Base-by-base conservation (phyloP, 2,113 vertebrate genomes). In the Numenius arquata region DNA sequence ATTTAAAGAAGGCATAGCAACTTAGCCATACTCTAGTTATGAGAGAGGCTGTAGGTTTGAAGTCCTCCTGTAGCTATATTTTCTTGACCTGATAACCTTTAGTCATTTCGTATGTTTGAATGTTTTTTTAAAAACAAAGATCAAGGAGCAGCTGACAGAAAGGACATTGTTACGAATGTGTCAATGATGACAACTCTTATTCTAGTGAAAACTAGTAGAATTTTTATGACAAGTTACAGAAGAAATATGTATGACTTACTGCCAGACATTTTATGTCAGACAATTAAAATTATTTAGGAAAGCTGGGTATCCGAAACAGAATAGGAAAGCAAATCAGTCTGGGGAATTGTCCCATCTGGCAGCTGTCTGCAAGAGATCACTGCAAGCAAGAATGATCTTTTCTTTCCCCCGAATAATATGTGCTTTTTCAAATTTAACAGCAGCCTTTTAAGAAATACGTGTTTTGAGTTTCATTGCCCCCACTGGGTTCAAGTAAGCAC, bases 241-340 rank as follows among this genome's bases (percentile, higher is more conserved):
- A 81, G 41, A 83, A 89, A 65, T 73, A 81, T 59, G 6, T 95
- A n/a, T 93, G 85, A 87, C 41, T 92, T 89, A 71, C 52, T 89
- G 85, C 65, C 86, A 92, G 82, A 47, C 36, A 41, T 93, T 93
- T 94, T 89, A 92, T 93, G 74, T 93, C 65, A 93, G 86, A 91
- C 88, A 96, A 93, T 93, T 97, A 82, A 89, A 93, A 81, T 95
- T 96, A 91, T 94, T 93, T 95, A 85, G 85, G 43, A 90, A 92
- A 92, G 36, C 81, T 77, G 62, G 38, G 48, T 73, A 71, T 91
- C 89, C 15, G 63, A 85, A 93, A 71, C 90, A 75, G 65, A 94
- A 93, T 68, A 65, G 3, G 81, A 96, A 95, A 76, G 74, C 90
- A 94, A 58, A 97, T 93, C 83, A 87, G 88, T 93, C 95, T 96